Conservation (phyloP, 2,888 invertebrate species). For the Calameuta pallipes region DNA sequence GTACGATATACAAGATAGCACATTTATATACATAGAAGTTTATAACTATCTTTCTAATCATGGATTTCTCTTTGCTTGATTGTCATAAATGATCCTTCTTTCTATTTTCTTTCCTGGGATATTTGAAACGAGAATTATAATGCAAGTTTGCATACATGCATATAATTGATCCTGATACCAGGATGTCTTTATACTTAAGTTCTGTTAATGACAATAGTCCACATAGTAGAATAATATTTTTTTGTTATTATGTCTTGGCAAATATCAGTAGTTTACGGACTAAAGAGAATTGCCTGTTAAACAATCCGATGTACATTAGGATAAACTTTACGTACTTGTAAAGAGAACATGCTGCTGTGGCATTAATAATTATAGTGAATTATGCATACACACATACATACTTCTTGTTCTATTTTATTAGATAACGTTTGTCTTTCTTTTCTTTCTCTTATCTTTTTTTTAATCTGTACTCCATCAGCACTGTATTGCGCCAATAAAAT, state of each 20-base stretch:
- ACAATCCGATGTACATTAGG: not conserved
- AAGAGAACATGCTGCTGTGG: not conserved
- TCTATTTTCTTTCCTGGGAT: not conserved
- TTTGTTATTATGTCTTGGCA: not conserved
- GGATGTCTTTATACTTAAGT: not conserved
- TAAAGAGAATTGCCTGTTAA: not conserved
- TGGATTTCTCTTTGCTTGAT: not conserved
- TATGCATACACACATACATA: not conserved
- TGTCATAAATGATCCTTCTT: not conserved
- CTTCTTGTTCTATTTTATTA: not conserved
- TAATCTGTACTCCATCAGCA: conserved; percentile 32
- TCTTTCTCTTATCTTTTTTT: conserved; percentile 15
- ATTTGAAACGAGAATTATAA: not conserved
- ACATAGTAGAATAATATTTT: not conserved
- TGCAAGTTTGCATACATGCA: not conserved
- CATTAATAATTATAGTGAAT: not conserved
- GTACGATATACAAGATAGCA: not conserved
- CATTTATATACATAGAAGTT: not conserved
- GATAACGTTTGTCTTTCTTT: not conserved
- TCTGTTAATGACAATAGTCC: not conserved
- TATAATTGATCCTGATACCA: not conserved
- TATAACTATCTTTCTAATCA: not conserved
- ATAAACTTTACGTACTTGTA: not conserved
- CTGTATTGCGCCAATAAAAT: conserved; percentile 41
- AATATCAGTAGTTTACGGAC: not conserved